Conservation (phyloP, 2,113 vertebrate genomes). For the Pica pica region DNA sequence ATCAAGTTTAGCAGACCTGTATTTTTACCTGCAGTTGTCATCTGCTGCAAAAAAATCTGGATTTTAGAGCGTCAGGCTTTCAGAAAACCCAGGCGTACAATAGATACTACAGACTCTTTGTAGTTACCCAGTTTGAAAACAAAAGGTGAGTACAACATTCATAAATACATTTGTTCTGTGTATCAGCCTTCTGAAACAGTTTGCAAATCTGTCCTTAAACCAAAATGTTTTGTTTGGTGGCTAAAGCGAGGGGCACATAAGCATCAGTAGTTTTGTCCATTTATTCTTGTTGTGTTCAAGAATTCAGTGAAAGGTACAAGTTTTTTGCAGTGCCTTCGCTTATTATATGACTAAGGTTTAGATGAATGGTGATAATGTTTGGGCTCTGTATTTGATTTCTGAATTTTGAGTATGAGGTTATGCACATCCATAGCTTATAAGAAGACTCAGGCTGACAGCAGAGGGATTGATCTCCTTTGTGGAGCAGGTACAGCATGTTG, state of each 20-base stretch:
- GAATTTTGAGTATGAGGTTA: background rate
- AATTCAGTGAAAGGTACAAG: background rate
- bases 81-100: background rate
- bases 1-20: background rate
- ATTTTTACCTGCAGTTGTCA: background rate
- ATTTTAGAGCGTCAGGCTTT: background rate
- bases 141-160: background rate
- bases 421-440: background rate
- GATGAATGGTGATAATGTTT: background rate
- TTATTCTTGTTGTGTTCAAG: background rate
- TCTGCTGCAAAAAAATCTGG: background rate
- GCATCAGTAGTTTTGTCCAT: background rate
- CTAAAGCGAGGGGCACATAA: background rate
- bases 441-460: background rate
- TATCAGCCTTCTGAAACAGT: background rate
- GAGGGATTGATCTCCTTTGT: background rate
- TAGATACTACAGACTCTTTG: background rate
- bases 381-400: background rate
- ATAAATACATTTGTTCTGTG: background rate
- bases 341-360: background rate
- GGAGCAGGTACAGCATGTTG: background rate
- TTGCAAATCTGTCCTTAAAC: background rate
- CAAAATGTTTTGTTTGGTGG: background rate
- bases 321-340: background rate
- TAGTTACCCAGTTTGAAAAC: background rate